A percentile compares a stretch with the other conserved stretches of the same genome.
Evolutionary conservation across 2,113 vertebrate genomes (phyloP).

Genomic region (Tachycineta bicolor): DNA sequence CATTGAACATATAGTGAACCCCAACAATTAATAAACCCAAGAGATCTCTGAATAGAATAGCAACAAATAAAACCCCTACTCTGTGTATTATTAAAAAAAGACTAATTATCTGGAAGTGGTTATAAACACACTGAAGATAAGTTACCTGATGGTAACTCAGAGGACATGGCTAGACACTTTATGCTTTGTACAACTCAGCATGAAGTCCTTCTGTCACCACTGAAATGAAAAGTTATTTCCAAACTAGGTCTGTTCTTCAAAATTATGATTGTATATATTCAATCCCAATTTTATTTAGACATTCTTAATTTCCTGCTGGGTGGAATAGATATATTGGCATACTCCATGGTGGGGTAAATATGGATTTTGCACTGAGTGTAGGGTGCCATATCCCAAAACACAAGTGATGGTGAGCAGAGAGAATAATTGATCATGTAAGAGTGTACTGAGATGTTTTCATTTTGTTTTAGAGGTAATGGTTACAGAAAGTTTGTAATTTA

Average conservation of each 20-base stretch:
- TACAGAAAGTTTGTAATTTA: neutral
- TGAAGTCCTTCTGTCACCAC: neutral
- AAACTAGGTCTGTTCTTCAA: neutral
- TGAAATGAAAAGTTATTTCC: neutral
- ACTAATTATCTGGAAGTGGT: neutral
- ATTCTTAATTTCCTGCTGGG: neutral
- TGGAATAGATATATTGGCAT: neutral
- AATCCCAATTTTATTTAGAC: neutral
- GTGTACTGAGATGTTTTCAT: neutral
- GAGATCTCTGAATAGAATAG: neutral
- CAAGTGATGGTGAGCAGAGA: neutral
- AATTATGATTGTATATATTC: neutral
- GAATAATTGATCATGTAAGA: neutral
- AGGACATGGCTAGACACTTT: neutral
- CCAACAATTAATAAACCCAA: neutral
- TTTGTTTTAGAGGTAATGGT: neutral
- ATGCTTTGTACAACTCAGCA: neutral
- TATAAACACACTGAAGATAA: neutral
- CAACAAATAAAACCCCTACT: rapidly evolving
- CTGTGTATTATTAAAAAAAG: neutral
- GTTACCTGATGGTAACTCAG: neutral
- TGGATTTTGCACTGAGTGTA: neutral
- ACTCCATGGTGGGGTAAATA: neutral
- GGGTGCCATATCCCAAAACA: neutral
- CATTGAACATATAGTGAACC: neutral